These are phyloP conservation scores for Sweltsa coloradensis DNA, from an alignment of 1,140 invertebrate genomes.

Conservation along the genomic window DNA sequence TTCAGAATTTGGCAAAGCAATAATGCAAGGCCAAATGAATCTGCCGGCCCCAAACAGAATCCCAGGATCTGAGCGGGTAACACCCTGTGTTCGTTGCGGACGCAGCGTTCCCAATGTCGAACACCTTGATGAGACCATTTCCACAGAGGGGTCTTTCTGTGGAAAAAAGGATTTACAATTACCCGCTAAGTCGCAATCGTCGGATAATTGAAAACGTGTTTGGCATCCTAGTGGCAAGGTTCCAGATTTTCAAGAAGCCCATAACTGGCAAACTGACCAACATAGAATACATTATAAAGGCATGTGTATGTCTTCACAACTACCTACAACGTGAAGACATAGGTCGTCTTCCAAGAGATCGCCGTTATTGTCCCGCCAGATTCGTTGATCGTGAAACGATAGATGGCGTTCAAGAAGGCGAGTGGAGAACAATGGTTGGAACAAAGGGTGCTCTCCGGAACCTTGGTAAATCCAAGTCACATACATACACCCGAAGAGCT, in stretches of 20 bases:
- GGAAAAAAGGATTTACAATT: constrained; percentile 32
- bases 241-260: constrained; percentile 28
- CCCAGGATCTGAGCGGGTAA: constrained; percentile 9
- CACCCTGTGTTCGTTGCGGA: constrained; percentile 25
- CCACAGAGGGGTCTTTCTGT: constrained; percentile 21
- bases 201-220: constrained; percentile 34
- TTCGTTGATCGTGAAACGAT: no score
- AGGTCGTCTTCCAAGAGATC: no score
- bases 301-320: no score
- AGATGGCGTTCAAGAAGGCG: no score
- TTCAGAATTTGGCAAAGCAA: constrained; percentile 15
- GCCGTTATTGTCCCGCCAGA: no score
- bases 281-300: no score
- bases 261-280: no score
- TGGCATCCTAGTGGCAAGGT: constrained; percentile 29
- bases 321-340: no score
- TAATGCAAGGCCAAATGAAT: constrained; percentile 4
- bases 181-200: constrained; percentile 27
- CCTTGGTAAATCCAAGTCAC: no score
- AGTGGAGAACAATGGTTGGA: no score
- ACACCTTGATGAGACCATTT: constrained; percentile 32
- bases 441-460: no score
- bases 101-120: constrained; percentile 30
- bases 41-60: constrained; percentile 18
- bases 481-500: no score